Evolutionary conservation across 1,140 invertebrate species (phyloP).

Genomic region (Babylonia areolata): DNA sequence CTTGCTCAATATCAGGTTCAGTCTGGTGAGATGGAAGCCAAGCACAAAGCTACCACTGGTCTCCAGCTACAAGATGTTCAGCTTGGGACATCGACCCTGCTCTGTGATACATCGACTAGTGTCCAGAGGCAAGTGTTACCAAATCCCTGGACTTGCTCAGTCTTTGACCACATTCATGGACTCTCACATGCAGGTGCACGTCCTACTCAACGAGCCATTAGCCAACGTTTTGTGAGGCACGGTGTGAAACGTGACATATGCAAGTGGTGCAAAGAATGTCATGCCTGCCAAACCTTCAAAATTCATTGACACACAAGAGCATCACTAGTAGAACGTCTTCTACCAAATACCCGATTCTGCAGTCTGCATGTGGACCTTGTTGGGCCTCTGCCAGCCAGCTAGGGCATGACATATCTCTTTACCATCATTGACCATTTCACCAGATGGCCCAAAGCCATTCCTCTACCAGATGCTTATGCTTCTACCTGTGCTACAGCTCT

Average conservation of each 20-base stretch:
- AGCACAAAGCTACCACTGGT: background rate
- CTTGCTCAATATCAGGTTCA: background rate
- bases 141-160: background rate
- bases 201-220: slow-evolving; percentile 15
- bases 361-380: slow-evolving; percentile 78
- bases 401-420: slow-evolving; percentile 70
- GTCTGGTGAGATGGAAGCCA: background rate
- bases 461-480: slow-evolving; percentile 74
- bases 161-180: background rate
- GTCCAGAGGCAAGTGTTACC: background rate
- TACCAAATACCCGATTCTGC: slow-evolving; percentile 50
- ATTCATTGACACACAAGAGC: slow-evolving; percentile 11
- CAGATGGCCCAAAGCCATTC: slow-evolving; percentile 74
- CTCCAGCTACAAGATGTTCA: background rate
- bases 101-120: background rate
- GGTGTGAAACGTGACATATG: slow-evolving; percentile 25
- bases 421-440: slow-evolving; percentile 63
- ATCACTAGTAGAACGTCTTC: slow-evolving; percentile 4
- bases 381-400: slow-evolving; percentile 71
- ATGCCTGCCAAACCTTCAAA: slow-evolving; percentile 9
- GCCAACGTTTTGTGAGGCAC: slow-evolving; percentile 14
- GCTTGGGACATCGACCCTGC: background rate
- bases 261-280: background rate
- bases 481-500: slow-evolving; percentile 64
- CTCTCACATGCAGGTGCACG: too few relatives aligned